Evolutionary conservation across 2,797 vertebrate genomes (phyloP), one percentile per base, ranked within the genome.

Genomic region (Sebastes itinus): DNA sequence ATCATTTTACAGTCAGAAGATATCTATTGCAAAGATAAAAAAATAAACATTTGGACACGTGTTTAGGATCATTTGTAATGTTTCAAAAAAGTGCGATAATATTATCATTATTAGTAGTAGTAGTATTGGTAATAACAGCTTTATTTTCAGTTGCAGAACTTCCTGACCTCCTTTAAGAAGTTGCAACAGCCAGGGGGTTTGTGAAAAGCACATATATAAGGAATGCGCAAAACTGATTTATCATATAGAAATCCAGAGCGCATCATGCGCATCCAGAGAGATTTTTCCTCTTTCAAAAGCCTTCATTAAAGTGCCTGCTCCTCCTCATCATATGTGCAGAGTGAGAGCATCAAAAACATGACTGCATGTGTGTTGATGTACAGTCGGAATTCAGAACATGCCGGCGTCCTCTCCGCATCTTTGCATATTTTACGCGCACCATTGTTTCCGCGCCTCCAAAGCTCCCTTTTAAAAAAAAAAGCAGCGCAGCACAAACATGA

Each of bases 401-500:
- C 25, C 23, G 1, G 9, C 28, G 23, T 64, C 33, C 62, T 58
- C 60, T 46, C n/a, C 38, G n/a, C 28, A 66, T 25, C 11, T 77
- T 22, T 52, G n/a, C 68, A 55, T 74, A 46, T 83, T 87, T 91
- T 73, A 84, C 62, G 77, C 75, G 16, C 25, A 9, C 58, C 27
- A 6, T 56, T 66, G 70, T 85, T 49, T 80, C 54, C 75, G 3
- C 3, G 49, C 72, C 68, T 52, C 30, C 35, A 76, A 64, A 32
- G 42, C 61, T 63, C 8, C 30, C 5, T 12, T 38, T 38, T 8
- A 4, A 49, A 20, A 49, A 35, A n/a, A 4, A 64, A 62, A 75
- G 6, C 38, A 42, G 14, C 2, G 28, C 59, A 30, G 66, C 65
- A 27, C 68, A 75, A 70, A 86, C 73, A 67, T 38, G 72, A 82